Base-by-base conservation (phyloP, 1,140 invertebrate species). In the Linepithema humile region DNA sequence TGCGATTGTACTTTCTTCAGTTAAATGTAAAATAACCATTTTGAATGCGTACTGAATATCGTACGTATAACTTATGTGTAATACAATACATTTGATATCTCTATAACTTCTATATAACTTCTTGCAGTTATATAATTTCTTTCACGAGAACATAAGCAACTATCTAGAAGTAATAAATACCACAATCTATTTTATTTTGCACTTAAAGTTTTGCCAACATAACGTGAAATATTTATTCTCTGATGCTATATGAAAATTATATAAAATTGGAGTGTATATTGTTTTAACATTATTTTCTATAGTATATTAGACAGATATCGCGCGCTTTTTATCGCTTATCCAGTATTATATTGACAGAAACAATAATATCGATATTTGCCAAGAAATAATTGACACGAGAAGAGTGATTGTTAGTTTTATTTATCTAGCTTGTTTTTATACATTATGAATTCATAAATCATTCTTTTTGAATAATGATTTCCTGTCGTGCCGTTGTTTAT, bases 51-150 rank as follows among this genome's bases (percentile, higher is more conserved):
- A n/a, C n/a, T 29, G 17, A 53, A 40, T 55, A 38, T 26, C 48
- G 0, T 70, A 10, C 26, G n/a, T 55, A 12, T n/a, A n/a, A n/a
- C 2, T n/a, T 48, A 7, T 60, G 17, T 55, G 12, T 38, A 55
- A 6, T 53, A 50, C 1, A 32, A 23, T 72, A 9, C n/a, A n/a
- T n/a, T n/a, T n/a, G n/a, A n/a, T n/a, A n/a, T n/a, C n/a, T 23
- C 7, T 35, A 5, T 38, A 17, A 38, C n/a, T n/a, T n/a, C n/a
- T 10, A 38, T 9, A n/a, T 40, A 73, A 29, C 23, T 57, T 57
- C 32, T 73, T 3, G 12, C 10, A 73, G n/a, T 73, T 73, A 57
- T 10, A 6, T 57, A 40, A 73, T 9, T 74, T 74, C 50, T n/a
- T 17, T 38, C 20, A 55, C 3, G 23, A 38, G 23, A 43, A n/a